Base-by-base conservation (phyloP, 2,113 vertebrate species). In the Tricholaema leucomelas region DNA sequence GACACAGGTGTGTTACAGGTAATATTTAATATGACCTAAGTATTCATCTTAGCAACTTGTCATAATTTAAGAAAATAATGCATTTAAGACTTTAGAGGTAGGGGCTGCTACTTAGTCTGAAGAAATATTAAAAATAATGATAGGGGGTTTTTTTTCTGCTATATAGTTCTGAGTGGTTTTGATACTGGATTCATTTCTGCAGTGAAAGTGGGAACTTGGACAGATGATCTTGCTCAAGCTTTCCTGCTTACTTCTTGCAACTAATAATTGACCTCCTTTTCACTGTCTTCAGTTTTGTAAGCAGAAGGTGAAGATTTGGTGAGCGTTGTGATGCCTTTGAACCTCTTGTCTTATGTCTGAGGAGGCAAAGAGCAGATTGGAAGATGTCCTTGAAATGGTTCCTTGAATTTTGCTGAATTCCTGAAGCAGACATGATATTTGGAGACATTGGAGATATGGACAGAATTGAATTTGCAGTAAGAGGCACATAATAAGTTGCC, bases 41-140 rank as follows among this genome's bases (percentile, higher is more conserved):
- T 75, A 19, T 77, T 76, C 50, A 55, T 87, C 52, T 81, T 81
- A 64, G 70, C 38, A 81, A 27, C 38, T 83, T 86, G 40, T 86
- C 71, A 59, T 66, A 64, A 82, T 86, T 54, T 72, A 59, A 81
- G 82, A 81, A 58, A 40, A 63, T 25, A 77, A 77, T 44, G 65
- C 42, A 33, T 88, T 83, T 63, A 80, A 70, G 48, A 36, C 33
- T 82, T 66, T 59, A 66, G 71, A 94, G 58, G 50, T 40, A 61
- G 58, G 18, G 15, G 7, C n/a, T 83, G 42, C 35, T 86, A 33
- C 17, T 65, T 83, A 35, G 20, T 35, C 14, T 54, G 73, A 81
- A 72, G 10, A 78, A 64, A 54, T 83, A 24, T 13, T 10, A 27
- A 90, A 85, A n/a, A 21, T 66, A 66, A 31, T 35, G 14, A 54